Base-by-base conservation (phyloP, 2,113 vertebrate species). In the Illadopsis cleaveri region DNA sequence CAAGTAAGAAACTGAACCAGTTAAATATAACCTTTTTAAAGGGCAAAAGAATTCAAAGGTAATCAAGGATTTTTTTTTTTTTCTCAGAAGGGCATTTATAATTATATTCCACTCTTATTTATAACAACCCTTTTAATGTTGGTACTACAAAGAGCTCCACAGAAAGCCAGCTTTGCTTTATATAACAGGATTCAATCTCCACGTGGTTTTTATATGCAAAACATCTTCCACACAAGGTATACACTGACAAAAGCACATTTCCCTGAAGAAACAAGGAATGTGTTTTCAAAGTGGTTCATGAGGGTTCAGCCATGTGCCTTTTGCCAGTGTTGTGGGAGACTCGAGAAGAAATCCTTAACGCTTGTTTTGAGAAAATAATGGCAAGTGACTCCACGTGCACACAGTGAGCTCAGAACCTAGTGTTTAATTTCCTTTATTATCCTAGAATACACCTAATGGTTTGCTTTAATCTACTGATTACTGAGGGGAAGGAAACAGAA, bases 21-120 rank as follows among this genome's bases (percentile, higher is more conserved):
- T 97, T 97, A 97, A 97, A 97, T 96, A 94, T 96, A 98, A 97
- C 94, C 96, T 97, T 97, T 98, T 97, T 91, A 97, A 97, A 97
- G 96, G 96, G 97, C 97, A 97, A 91, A 97, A 97, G 94, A 97
- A 97, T 96, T 97, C 95, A 96, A 96, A 97, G 93, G 95, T 97
- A 97, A 97, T 97, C 96, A 97, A 97, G 96, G 90, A 91, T 90
- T 94, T 92, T 94, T 92, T 90, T 90, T 96, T 80, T 85, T 69
- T 21, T 70, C 92, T 94, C 91, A 90, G 96, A 97, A 97, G 93
- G 96, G 93, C 96, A 96, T 97, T 95, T 97, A 94, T 97, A 98
- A 97, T 97, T 97, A 97, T 97, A 97, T 97, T 97, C 96, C 91
- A 90, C 93, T 97, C 96, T 98, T 97, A 97, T 97, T 97, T 96